Conservation (phyloP, 1,140 invertebrate species). For the Leptonema lineaticorne region DNA sequence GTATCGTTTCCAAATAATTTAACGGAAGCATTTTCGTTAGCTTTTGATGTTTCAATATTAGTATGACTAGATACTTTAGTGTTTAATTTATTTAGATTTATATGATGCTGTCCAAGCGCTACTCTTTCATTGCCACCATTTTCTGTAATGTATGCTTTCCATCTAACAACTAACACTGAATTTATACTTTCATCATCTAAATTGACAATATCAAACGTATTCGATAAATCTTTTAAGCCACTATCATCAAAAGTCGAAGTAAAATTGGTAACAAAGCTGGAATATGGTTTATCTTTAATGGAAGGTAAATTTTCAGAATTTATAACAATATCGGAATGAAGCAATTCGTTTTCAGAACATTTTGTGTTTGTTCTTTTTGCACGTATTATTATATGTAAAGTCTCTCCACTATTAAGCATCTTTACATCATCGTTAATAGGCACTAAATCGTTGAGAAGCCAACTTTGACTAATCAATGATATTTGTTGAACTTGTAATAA, state of each 20-base stretch:
- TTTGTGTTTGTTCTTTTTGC: slow-evolving; percentile 45
- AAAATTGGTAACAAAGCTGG: slow-evolving; percentile 49
- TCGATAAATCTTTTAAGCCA: slow-evolving; percentile 39
- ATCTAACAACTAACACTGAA: slow-evolving; percentile 57
- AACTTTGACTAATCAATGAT: slow-evolving; percentile 52
- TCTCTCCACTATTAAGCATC: slow-evolving; percentile 47
- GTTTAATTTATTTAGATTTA: slow-evolving; percentile 53
- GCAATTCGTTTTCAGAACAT: slow-evolving; percentile 44
- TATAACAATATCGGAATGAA: slow-evolving; percentile 48
- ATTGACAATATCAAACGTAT: slow-evolving; percentile 9
- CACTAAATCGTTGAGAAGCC: slow-evolving; percentile 47
- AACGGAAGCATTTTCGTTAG: neutral
- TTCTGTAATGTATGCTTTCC: slow-evolving; percentile 53
- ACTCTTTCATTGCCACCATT: slow-evolving; percentile 47
- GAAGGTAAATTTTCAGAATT: slow-evolving; percentile 33
- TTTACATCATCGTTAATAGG: slow-evolving; percentile 43
- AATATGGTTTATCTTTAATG: slow-evolving; percentile 47
- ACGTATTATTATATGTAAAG: slow-evolving; percentile 50
- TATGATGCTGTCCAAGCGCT: slow-evolving; percentile 55
- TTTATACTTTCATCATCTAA: slow-evolving; percentile 45
- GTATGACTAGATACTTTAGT: slow-evolving; percentile 44
- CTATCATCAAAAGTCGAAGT: slow-evolving; percentile 45
- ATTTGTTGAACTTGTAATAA: slow-evolving; percentile 49
- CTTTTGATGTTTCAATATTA: neutral
- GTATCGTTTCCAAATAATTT: slow-evolving; percentile 31